Base-by-base conservation (phyloP, 2,888 invertebrate species). In the Acanthosepion esculentum region DNA sequence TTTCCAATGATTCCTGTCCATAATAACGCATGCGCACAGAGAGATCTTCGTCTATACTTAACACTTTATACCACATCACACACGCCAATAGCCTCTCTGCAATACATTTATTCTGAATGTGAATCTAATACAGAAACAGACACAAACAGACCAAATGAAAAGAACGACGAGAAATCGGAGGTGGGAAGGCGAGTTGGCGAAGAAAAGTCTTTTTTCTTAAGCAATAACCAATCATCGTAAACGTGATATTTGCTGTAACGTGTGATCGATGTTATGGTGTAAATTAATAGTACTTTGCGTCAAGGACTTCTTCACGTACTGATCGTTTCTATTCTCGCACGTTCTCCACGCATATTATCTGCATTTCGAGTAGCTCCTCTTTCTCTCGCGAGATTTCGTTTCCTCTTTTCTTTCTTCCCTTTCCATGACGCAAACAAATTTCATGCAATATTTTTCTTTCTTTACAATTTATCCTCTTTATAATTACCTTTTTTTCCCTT, bases 181-280 rank as follows among this genome's bases (percentile, higher is more conserved):
- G 78, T n/a, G 12, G 78, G n/a, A 78, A 3, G 78, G 29, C n/a
- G 78, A 78, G 55, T 78, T 18, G 78, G 18, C 1, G n/a, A 78
- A n/a, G 12, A 78, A 78, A 78, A 15, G 78, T n/a, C n/a, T 78
- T 78, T n/a, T 10, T 78, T 78, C 33, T 78, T n/a, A 78, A 78
- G 78, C 78, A 78, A 78, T 78, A 78, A 78, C 78, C 78, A 78
- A 78, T 78, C 33, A 78, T 78, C 78, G 78, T 78, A 78, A 78
- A n/a, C 78, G 78, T 78, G 78, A 78, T 78, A 78, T 78, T 78
- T 78, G 78, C 78, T 78, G 78, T 15, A n/a, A 78, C 33, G 78
- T 78, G 78, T 78, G 78, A 78, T 78, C 78, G 78, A 78, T 78
- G n/a, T n/a, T 15, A 78, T 78, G 78, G 78, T 78, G 78, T 33